Percentiles rank a stretch among this genome's conserved stretches.
Conservation (phyloP, 37 sponge, comb jelly and placozoan genomes). For the Chondrilla cf. caribensis region DNA sequence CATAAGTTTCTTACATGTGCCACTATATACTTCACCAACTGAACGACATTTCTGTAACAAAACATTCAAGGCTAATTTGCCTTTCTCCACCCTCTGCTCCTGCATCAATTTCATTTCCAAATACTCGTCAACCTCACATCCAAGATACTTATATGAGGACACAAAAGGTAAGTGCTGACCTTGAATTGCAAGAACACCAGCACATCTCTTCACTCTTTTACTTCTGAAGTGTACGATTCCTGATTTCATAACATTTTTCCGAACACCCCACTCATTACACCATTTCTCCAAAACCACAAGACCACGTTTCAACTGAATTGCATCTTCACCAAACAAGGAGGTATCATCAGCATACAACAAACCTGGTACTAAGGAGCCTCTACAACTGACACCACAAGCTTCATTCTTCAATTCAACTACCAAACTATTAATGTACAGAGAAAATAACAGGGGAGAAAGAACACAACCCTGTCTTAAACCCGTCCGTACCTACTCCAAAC, state of each 20-base stretch:
- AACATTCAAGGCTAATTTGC: background rate
- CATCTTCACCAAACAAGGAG: background rate
- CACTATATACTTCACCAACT: background rate
- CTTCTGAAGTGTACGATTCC: slow-evolving; percentile 7
- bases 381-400: background rate
- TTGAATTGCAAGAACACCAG: background rate
- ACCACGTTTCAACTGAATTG: background rate
- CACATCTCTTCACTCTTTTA: background rate
- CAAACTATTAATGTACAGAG: background rate
- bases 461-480: slow-evolving; percentile 7
- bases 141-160: background rate
- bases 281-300: background rate
- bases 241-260: slow-evolving; percentile 1
- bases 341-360: slow-evolving; percentile 12
- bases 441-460: background rate
- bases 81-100: background rate
- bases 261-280: slow-evolving; percentile 7
- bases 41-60: background rate
- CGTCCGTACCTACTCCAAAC: background rate
- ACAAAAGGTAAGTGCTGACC: background rate
- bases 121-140: background rate
- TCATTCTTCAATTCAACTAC: background rate
- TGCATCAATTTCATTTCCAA: background rate
- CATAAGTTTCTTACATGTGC: background rate
- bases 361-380: background rate